Evolutionary conservation across 1,140 invertebrate genomes (phyloP).

Genomic region (Linepithema humile): DNA sequence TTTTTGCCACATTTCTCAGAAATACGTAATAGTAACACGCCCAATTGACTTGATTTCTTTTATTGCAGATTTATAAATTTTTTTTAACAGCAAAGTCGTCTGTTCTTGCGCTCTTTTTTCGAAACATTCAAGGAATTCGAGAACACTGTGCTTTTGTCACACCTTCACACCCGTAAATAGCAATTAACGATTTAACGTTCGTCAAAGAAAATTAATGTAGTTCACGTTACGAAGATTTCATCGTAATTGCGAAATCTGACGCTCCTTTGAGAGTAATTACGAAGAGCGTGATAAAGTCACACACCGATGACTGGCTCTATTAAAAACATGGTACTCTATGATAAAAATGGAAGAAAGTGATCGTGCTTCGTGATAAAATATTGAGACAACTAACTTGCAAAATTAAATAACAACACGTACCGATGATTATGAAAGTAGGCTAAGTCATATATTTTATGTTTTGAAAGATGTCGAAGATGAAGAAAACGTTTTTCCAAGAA

Average conservation of each 20-base stretch:
- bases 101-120: neutral
- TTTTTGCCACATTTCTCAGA: neutral
- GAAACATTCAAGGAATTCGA: neutral
- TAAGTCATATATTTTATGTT: too few species aligned
- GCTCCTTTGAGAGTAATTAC: slow-evolving; percentile 7
- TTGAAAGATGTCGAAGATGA: too few species aligned
- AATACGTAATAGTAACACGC: too few species aligned
- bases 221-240: slow-evolving; percentile 22
- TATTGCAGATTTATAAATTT: neutral
- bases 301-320: slow-evolving; percentile 20
- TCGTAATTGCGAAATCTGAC: slow-evolving; percentile 43
- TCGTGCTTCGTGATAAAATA: neutral
- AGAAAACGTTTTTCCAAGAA: neutral
- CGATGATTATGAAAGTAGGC: too few species aligned
- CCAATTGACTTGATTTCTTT: neutral
- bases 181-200: slow-evolving; percentile 35
- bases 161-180: slow-evolving; percentile 1
- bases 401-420: neutral
- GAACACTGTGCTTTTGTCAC: neutral
- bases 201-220: neutral
- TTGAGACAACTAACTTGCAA: neutral
- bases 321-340: neutral
- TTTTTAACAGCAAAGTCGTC: neutral
- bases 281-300: slow-evolving; percentile 26
- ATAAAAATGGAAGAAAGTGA: neutral